Base-by-base conservation (phyloP, 2,113 vertebrate species). In the Gymnogyps californianus region DNA sequence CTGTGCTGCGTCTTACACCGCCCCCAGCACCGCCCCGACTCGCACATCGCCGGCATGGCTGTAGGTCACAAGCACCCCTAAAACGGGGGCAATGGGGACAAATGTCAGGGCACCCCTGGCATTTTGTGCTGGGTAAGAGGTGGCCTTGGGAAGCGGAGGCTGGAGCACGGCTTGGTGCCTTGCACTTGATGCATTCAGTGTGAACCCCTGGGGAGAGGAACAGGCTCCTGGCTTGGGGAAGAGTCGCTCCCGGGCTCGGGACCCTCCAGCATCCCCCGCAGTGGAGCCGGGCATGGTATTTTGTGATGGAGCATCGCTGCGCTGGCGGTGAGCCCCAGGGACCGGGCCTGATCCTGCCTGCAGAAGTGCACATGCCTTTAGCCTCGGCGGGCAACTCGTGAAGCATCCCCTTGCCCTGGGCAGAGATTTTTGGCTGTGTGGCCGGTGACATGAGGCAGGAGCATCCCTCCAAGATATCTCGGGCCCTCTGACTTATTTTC, bases 361-460 rank as follows among this genome's bases (percentile, higher is more conserved):
- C 26, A 5, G 54, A 2, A 9, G 47, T 36, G 6, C 83, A 3
- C 7, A 1, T 1, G 55, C 12, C 25, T 1, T 4, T 4, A 10
- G 20, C 58, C 77, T 24, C 15, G 4, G 40, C 3, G 5, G 55
- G 29, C 9, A 13, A 2, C 51, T 12, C 11, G 2, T 4, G 58
- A 38, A 3, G 29, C 3, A 0, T 32, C 26, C 79, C 42, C 59
- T 2, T 1, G 0, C 20, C 67, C 31, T 0, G 54, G 44, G n/a
- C 61, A 10, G 29, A 6, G 52, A 1, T 10, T 3, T 7, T 0
- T 57, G 46, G 51, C 4, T 2, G 31, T 3, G 62, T 12, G 52
- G 3, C 44, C 1, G 0, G 4, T 4, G 61, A 1, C 67, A 4
- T 0, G 1, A 13, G 19, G 1, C 38, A 4, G 62, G 38, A 34